Percentiles rank a stretch among this genome's conserved stretches.
phyloP scores from a whole-genome alignment of 2,888 invertebrate species.

The Machimus rusticus region DNA sequence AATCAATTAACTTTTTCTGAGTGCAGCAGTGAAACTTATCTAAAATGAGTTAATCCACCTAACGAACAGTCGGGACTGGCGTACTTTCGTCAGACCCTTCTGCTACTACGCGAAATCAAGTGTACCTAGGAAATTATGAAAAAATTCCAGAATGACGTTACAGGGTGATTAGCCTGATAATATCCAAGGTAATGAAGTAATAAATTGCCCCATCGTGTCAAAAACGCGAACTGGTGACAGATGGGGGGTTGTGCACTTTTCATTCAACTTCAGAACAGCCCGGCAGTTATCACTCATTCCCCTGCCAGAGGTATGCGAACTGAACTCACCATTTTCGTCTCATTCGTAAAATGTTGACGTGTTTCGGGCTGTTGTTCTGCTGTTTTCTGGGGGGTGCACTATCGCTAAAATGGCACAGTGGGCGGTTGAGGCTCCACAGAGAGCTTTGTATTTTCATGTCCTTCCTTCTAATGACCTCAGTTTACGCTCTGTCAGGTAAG shows the following conservation, averaged over 20 bases:
- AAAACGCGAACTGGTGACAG: conserved; percentile 4
- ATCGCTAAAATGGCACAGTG: neutral
- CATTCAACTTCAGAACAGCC: neutral
- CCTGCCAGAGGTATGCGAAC: neutral
- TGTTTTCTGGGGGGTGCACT: neutral
- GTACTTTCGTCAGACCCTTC: neutral
- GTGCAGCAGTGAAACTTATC: neutral
- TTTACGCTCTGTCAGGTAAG: neutral
- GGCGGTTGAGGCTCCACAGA: neutral
- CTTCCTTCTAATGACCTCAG: neutral
- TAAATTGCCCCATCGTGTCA: neutral
- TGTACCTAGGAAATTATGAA: neutral
- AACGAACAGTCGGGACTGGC: neutral
- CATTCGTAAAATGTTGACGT: neutral
- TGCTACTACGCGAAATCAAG: neutral
- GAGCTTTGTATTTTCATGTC: neutral
- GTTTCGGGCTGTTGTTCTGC: neutral
- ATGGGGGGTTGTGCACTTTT: conserved; percentile 5
- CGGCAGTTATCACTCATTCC: neutral
- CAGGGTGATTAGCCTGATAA: conserved; percentile 27
- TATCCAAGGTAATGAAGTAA: conserved; percentile 13
- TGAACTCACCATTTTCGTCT: neutral
- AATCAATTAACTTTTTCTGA: neutral
- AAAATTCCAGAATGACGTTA: neutral
- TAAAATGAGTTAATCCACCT: neutral